Evolutionary conservation across 1,140 invertebrate species (phyloP), one percentile per base, ranked within the genome.

Genomic region (Philotrypesis tridentata): DNA sequence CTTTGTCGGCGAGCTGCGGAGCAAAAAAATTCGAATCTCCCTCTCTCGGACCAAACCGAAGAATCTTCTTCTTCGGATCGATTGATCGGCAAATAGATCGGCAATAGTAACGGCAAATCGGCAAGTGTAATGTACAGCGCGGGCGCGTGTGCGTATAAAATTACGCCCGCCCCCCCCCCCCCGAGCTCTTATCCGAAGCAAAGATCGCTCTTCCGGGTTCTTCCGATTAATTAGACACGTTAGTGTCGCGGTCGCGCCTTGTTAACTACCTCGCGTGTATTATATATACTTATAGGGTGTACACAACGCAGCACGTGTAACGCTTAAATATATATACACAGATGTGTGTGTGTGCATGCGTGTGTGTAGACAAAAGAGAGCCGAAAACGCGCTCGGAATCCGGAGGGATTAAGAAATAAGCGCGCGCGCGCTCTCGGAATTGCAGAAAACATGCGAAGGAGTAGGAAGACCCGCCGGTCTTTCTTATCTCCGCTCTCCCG

Each of bases 211-310:
- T 71, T 79, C 70, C 79, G 68, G 25, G 65, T 63, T 73, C 31
- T 80, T 23, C 55, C 17, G 85, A 89, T 89, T 89, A 90, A 90
- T 90, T 90, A 90, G 84, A 82, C 87, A 89, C 88, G 89, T 89
- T 90, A 89, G 87, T 88, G 88, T 88, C 88, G 87, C 84, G 88
- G 86, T 82, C 79, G 72, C 84, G 84, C 83, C 84, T 89, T 83
- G 85, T 88, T 89, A 89, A 89, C 83, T n/a, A 79, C 80, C 75
- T 72, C 82, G 78, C 21, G 63, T n/a, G 33, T 37, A 37, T 37
- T 37, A 5, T 37, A n/a, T n/a, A n/a, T n/a, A n/a, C n/a, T n/a
- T n/a, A n/a, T n/a, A n/a, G n/a, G n/a, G n/a, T n/a, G n/a, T n/a
- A n/a, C n/a, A n/a, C n/a, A n/a, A n/a, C n/a, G n/a, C n/a, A n/a